Evolutionary conservation across 2,113 vertebrate genomes (phyloP).

Genomic region (Lutjanus erythropterus): DNA sequence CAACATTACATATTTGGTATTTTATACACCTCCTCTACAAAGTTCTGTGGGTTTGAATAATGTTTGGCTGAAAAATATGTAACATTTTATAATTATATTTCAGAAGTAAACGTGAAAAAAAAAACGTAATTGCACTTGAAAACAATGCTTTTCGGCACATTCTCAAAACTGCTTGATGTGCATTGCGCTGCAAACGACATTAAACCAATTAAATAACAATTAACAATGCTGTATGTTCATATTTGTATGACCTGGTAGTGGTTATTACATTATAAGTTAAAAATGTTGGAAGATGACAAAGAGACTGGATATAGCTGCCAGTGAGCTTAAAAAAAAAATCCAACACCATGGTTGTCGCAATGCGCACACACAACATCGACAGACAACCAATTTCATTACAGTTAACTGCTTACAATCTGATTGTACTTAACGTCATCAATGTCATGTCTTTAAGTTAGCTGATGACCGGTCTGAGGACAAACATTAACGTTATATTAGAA

Average conservation of each 20-base stretch:
- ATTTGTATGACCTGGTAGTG: background rate
- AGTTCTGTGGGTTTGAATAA: background rate
- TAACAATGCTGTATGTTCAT: background rate
- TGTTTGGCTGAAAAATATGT: background rate
- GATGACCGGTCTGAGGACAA: background rate
- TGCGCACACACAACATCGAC: slow-evolving; percentile 50
- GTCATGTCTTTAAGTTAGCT: fast-evolving
- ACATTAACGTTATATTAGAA: background rate
- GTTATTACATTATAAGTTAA: background rate
- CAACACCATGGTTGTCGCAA: slow-evolving; percentile 58
- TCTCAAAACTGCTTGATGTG: too few relatives aligned
- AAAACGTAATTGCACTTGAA: background rate
- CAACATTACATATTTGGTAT: background rate
- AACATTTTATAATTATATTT: too few relatives aligned
- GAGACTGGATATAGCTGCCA: background rate
- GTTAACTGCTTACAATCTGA: background rate
- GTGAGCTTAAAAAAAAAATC: background rate
- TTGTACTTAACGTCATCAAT: fast-evolving
- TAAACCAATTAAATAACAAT: background rate
- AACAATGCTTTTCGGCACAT: too few relatives aligned
- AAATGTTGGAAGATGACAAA: background rate
- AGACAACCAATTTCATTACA: background rate
- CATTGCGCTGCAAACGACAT: background rate
- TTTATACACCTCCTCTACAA: background rate
- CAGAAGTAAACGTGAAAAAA: background rate